A percentile compares a stretch with the other conserved stretches of the same genome.
Evolutionary conservation across 2,113 vertebrate species (phyloP).

Genomic region (Otus sunia): DNA sequence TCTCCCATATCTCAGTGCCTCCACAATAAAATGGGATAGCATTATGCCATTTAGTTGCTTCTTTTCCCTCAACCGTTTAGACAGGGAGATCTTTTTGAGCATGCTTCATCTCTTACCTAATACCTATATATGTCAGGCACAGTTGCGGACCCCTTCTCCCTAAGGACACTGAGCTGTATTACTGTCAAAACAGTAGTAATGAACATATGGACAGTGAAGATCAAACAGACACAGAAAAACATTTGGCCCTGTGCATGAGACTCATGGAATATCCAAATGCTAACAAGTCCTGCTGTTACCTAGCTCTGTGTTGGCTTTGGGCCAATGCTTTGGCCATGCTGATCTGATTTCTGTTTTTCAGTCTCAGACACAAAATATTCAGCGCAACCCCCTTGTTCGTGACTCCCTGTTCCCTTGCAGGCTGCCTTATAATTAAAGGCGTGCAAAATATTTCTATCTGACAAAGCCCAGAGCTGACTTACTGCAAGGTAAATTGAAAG

Average conservation of each 20-base stretch:
- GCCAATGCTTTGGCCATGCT: neutral
- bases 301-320: neutral
- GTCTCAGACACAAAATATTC: neutral
- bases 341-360: neutral
- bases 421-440: neutral
- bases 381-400: neutral
- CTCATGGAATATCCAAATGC: neutral
- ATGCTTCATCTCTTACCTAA: neutral
- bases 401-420: neutral
- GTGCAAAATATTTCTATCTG: neutral
- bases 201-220: neutral
- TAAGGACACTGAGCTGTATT: neutral
- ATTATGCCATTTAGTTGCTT: neutral
- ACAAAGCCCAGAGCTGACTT: neutral
- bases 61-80: neutral
- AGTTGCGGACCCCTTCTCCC: neutral
- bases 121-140: neutral
- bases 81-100: neutral
- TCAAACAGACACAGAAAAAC: neutral
- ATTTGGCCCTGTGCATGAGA: neutral
- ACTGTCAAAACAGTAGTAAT: neutral
- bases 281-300: neutral
- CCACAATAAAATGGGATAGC: neutral
- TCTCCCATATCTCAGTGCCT: neutral
- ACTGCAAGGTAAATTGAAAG: neutral